phyloP scores from a whole-genome alignment of 2,888 invertebrate species.

The Drosophila algonquin region DNA sequence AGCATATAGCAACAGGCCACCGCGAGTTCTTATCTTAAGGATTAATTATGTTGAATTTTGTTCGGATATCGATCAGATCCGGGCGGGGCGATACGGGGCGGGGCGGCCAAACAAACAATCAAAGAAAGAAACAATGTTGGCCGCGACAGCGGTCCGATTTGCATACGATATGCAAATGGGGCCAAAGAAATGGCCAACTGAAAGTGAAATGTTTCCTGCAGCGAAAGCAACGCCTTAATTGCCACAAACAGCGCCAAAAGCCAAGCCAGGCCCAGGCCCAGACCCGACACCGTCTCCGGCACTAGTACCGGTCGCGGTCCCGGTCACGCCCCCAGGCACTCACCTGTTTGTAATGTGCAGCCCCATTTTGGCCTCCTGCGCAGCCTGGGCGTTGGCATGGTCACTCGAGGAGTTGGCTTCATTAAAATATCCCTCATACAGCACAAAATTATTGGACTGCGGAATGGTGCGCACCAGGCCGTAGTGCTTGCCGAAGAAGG shows the following conservation, averaged over 20 bases:
- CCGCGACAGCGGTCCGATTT: constrained; percentile 54
- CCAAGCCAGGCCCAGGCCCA: constrained; percentile 27
- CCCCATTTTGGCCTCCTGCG: constrained; percentile 66
- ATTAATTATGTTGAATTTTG: constrained; percentile 20
- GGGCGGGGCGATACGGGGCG: constrained; percentile 7
- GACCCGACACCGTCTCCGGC: constrained; percentile 7
- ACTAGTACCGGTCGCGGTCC: background rate
- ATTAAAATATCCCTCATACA: constrained; percentile 92
- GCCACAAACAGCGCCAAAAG: constrained; percentile 21
- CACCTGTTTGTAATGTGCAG: constrained; percentile 83
- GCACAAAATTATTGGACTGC: constrained; percentile 94
- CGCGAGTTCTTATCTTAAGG: constrained; percentile 4
- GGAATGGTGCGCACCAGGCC: constrained; percentile 87
- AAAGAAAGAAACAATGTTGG: constrained; percentile 32
- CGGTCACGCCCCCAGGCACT: constrained; percentile 39
- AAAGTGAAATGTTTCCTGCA: constrained; percentile 77
- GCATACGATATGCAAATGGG: constrained; percentile 75
- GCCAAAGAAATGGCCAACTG: constrained; percentile 68
- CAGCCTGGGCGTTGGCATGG: constrained; percentile 53
- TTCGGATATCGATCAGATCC: constrained; percentile 40
- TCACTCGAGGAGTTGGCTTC: constrained; percentile 47
- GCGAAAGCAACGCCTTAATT: constrained; percentile 58
- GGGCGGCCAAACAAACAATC: constrained; percentile 38
- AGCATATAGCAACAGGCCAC: constrained; percentile 38
- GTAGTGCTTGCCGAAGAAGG: constrained; percentile 94